Evolutionary conservation across 2,888 invertebrate genomes (phyloP).

Genomic region (Ennomos fuscantarius): DNA sequence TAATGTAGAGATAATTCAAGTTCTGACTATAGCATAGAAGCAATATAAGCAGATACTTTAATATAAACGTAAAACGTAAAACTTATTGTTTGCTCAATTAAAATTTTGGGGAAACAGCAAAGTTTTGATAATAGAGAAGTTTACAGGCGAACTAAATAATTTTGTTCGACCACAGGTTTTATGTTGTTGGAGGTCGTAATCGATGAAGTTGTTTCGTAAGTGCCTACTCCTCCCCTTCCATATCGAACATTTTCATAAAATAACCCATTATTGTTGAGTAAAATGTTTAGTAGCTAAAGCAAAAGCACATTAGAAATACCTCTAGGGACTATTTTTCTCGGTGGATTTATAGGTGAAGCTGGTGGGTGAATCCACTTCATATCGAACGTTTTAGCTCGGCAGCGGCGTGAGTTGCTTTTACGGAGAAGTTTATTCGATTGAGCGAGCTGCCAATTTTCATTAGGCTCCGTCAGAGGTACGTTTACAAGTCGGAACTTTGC

Average conservation of each 20-base stretch:
- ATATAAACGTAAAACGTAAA: conserved; percentile 18
- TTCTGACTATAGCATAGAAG: conserved; percentile 9
- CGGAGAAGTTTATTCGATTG: conserved; percentile 65
- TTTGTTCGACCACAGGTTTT: conserved; percentile 17
- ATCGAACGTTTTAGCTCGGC: conserved; percentile 19
- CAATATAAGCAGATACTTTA: conserved; percentile 7
- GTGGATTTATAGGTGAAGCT: conserved; percentile 23
- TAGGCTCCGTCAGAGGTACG: conserved; percentile 63
- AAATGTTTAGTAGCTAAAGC: conserved; percentile 24
- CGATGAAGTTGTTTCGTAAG: conserved; percentile 19
- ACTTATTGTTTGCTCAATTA: conserved; percentile 31
- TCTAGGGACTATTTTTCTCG: conserved; percentile 20
- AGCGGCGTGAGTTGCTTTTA: conserved; percentile 36
- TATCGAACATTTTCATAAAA: conserved; percentile 19
- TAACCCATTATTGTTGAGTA: conserved; percentile 20
- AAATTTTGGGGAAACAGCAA: conserved; percentile 29
- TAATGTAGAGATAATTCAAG: conserved; percentile 21
- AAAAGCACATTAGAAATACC: conserved; percentile 19
- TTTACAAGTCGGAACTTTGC: conserved; percentile 66
- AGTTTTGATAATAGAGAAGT: conserved; percentile 30
- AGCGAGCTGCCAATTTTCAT: conserved; percentile 81
- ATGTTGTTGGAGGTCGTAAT: conserved; percentile 20
- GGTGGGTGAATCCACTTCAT: conserved; percentile 22
- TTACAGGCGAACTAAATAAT: conserved; percentile 24
- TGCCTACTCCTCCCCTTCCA: conserved; percentile 9